A percentile compares a stretch with the other conserved stretches of the same genome.
phyloP scores from a whole-genome alignment of 2,888 invertebrate genomes.

The Drosophila siamana region DNA sequence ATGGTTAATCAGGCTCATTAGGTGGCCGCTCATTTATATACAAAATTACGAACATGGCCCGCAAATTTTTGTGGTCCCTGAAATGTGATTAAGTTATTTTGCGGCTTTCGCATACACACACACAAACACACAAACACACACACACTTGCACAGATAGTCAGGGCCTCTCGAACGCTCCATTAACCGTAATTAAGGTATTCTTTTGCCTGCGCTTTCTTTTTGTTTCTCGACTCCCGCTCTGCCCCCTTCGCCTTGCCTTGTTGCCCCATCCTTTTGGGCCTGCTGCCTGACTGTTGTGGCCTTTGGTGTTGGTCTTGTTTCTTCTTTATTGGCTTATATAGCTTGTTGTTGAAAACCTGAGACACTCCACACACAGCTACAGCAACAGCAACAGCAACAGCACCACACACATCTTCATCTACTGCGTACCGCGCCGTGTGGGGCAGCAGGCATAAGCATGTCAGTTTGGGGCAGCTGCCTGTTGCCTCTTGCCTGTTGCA shows the following conservation, averaged over 20 bases:
- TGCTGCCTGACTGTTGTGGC: conserved; percentile 49
- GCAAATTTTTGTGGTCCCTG: conserved; percentile 81
- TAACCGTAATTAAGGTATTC: conserved; percentile 84
- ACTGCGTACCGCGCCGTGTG: conserved; percentile 56
- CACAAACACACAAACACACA: conserved; percentile 13
- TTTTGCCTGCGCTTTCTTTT: conserved; percentile 75
- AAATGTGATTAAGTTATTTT: conserved; percentile 83
- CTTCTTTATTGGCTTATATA: conserved; percentile 74
- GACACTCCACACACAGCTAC: conserved; percentile 53
- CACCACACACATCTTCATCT: conserved; percentile 61
- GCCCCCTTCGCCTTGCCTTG: conserved; percentile 20
- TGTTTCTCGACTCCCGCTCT: conserved; percentile 25
- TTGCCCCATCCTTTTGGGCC: conserved; percentile 31
- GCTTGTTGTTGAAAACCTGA: conserved; percentile 78
- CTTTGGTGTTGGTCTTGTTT: conserved; percentile 62
- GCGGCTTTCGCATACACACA: conserved; percentile 67
- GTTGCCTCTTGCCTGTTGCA: conserved; percentile 21
- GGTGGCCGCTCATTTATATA: conserved; percentile 83
- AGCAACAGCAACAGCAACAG: conserved; percentile 14
- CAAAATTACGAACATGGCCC: conserved; percentile 82
- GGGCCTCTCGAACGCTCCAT: conserved; percentile 78
- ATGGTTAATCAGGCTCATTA: conserved; percentile 84
- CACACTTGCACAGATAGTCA: conserved; percentile 22
- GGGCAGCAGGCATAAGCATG: conserved; percentile 50
- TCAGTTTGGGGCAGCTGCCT: conserved; percentile 36